A percentile compares a stretch with the other conserved stretches of the same genome.
These are phyloP conservation scores for Oncorhynchus tshawytscha DNA, from an alignment of 2,113 vertebrate genomes.

Conservation along the genomic window DNA sequence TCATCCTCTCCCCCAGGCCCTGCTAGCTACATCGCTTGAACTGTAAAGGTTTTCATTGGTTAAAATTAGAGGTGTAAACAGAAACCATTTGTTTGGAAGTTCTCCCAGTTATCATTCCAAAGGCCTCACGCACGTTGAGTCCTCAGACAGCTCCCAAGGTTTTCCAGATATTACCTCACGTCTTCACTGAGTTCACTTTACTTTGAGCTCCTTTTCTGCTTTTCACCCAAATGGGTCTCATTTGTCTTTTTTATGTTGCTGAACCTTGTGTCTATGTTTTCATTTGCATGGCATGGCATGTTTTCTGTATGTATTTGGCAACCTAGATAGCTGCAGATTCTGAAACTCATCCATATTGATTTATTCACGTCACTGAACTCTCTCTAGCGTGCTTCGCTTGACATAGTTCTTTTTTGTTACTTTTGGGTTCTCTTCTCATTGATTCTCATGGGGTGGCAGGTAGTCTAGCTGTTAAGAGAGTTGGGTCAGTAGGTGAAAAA, in stretches of 20 bases:
- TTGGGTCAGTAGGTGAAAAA: no score
- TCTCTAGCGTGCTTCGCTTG: neutral
- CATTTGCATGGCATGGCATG: neutral
- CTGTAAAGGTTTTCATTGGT: slow-evolving; percentile 51
- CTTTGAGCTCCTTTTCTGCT: neutral
- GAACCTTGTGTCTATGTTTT: neutral
- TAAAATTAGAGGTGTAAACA: slow-evolving; percentile 44
- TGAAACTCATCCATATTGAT: neutral
- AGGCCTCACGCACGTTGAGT: slow-evolving; percentile 12
- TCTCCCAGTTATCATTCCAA: neutral
- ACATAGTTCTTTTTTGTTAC: neutral
- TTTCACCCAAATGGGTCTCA: neutral
- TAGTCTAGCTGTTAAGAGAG: no score
- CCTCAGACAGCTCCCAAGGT: neutral
- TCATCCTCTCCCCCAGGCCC: slow-evolving; percentile 30
- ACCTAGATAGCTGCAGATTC: neutral
- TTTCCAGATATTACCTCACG: neutral
- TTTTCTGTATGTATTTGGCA: neutral
- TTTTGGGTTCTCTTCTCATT: neutral
- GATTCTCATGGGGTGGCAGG: neutral
- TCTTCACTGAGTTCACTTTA: neutral
- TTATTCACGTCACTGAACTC: neutral
- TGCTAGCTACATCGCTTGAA: slow-evolving; percentile 45
- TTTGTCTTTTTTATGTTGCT: neutral
- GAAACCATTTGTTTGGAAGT: slow-evolving; percentile 43